phyloP scores from a whole-genome alignment of 2,797 vertebrate genomes.

The Chrosomus eos region DNA sequence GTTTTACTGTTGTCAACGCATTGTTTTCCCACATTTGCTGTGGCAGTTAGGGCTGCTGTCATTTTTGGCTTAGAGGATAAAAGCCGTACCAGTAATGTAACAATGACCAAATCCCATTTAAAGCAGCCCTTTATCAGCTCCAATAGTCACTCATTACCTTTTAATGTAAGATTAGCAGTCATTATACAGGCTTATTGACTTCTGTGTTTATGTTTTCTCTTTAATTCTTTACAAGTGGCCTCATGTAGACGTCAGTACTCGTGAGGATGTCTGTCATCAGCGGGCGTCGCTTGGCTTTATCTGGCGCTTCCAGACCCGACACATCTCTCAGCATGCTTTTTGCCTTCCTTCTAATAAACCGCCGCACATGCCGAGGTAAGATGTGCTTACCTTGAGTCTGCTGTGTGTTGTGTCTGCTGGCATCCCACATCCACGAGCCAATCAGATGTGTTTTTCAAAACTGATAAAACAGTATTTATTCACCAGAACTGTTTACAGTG shows the following conservation, averaged over 20 bases:
- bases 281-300: conserved; percentile 25
- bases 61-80: conserved; percentile 20
- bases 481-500: conserved; percentile 46
- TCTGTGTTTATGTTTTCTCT: conserved; percentile 66
- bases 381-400: conserved; percentile 60
- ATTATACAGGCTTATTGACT: conserved; percentile 61
- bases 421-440: conserved; percentile 34
- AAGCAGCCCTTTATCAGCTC: conserved; percentile 38
- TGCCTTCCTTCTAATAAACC: conserved; percentile 50
- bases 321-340: conserved; percentile 47
- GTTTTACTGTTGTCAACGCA: neutral
- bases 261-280: conserved; percentile 47
- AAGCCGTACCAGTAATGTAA: neutral
- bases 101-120: conserved; percentile 40
- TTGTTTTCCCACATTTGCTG: neutral
- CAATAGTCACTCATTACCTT: conserved; percentile 66
- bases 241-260: conserved; percentile 41
- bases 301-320: neutral
- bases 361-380: conserved; percentile 43
- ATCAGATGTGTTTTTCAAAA: conserved; percentile 45
- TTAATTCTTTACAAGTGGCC: conserved; percentile 57
- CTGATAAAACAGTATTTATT: conserved; percentile 54
- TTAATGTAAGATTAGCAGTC: conserved; percentile 62
- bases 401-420: conserved; percentile 55
- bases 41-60: conserved; percentile 13